Base-by-base conservation (phyloP, 1,140 invertebrate species). In the Drosophila ogumai region DNA sequence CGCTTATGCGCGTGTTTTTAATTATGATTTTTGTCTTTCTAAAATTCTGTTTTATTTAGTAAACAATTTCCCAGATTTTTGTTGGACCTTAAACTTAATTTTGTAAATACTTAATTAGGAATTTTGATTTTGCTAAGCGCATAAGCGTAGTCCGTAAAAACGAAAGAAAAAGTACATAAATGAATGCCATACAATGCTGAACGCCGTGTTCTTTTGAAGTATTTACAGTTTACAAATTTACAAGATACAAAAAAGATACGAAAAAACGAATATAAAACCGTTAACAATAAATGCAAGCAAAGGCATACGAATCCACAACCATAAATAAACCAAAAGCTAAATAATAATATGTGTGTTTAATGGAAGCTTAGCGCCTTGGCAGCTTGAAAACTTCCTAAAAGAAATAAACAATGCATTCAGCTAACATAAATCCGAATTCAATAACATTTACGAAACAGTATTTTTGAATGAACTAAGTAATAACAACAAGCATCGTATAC, bases 181-280 rank as follows among this genome's bases (percentile, higher is more conserved):
- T 46, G 15, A 60, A 65, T 59, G 54, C 41, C 43, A 55, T 54
- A 71, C 55, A 67, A 79, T 82, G 82, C 84, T 90, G 85, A 87
- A 84, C 40, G 74, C 54, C 40, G 77, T 67, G 57, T 90, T 74
- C 64, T 90, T 88, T 90, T 90, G 50, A 79, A 90, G 85, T 81
- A 90, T 90, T 90, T 90, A 90, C 85, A 90, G 85, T 85, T 90
- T 85, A 90, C 85, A 90, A 90, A 90, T 90, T 90, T 90, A 90
- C 85, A 85, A 74, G 17, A 44, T 34, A 60, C 46, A 32, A 74
- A 40, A 38, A 85, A 54, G 15, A 31, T 49, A 49, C 25, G 46
- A 49, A 49, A 28, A 61, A 56, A 60, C 46, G 32, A 77, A 74
- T 46, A 78, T 28, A 58, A 7, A 76, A 64, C 34, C 64, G 43